A percentile compares a stretch with the other conserved stretches of the same genome.
Evolutionary conservation across 2,113 vertebrate genomes (phyloP).

Genomic region (Hypanus sabinus): DNA sequence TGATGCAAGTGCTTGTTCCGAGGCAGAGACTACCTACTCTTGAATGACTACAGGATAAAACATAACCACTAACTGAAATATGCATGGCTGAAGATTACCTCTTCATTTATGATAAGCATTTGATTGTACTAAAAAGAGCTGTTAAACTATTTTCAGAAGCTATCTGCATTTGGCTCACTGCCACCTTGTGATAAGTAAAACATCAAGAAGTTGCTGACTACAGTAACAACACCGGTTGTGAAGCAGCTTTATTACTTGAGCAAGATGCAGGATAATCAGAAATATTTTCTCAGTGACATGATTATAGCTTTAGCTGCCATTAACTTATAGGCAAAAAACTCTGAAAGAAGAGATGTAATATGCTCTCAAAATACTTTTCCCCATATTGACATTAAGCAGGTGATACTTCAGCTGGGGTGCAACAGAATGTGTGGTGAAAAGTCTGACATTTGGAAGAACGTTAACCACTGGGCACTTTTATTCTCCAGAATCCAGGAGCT

Average conservation of each 20-base stretch:
- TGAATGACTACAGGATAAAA: not conserved
- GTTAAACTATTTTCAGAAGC: not conserved
- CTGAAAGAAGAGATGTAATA: not conserved
- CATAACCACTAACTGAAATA: not conserved
- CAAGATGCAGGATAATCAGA: not conserved
- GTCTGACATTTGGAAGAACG: not conserved
- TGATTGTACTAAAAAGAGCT: not conserved
- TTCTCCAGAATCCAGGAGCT: not conserved
- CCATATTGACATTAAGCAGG: not conserved
- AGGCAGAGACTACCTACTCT: no score
- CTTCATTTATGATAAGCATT: not conserved
- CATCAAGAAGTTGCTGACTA: not conserved
- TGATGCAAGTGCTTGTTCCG: not conserved
- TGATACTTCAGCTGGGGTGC: not conserved
- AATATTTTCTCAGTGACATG: not conserved
- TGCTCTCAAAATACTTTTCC: not conserved
- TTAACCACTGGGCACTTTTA: not conserved
- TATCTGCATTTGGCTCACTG: not conserved
- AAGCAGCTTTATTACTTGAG: not conserved
- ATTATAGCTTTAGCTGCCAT: not conserved
- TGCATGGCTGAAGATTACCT: not conserved
- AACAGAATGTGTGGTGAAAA: not conserved
- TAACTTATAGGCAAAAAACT: not conserved
- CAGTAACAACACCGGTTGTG: not conserved
- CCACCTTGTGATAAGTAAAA: constrained; percentile 13